Percentiles rank a stretch among this genome's conserved stretches.
Conservation (phyloP, 2,797 vertebrate genomes). For the Sebastiscus albofasciatus region DNA sequence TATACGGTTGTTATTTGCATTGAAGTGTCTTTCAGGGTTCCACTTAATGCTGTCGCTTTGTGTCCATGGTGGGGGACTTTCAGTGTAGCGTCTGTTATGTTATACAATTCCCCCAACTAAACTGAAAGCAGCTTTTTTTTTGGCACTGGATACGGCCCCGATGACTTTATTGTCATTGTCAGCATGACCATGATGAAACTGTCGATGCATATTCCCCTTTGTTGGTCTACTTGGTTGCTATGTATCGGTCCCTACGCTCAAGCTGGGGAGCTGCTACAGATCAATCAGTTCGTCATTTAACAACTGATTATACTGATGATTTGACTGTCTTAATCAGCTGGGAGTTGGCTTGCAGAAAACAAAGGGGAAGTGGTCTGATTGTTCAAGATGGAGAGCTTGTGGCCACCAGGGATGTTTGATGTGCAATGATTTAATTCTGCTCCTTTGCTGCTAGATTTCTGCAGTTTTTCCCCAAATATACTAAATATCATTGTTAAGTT, state of each 20-base stretch:
- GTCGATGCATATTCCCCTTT: background rate
- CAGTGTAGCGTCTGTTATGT: background rate
- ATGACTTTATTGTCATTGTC: background rate
- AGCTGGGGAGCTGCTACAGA: background rate
- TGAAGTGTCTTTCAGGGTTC: background rate
- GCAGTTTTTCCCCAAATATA: background rate
- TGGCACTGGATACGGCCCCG: background rate
- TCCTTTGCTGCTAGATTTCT: background rate
- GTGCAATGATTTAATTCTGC: background rate
- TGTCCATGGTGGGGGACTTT: background rate
- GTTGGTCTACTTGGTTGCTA: background rate
- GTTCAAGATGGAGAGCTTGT: constrained; percentile 3
- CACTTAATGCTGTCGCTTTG: background rate
- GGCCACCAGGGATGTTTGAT: background rate
- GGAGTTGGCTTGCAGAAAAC: background rate
- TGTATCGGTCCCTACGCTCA: background rate
- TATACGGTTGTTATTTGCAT: background rate
- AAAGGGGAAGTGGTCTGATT: background rate
- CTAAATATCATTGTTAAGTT: background rate
- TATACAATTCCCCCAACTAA: background rate
- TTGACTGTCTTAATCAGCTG: constrained; percentile 18
- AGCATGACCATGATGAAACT: background rate
- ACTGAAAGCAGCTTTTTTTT: background rate
- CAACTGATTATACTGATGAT: constrained; percentile 19
- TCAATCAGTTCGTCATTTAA: background rate